These are phyloP conservation scores for Excalfactoria chinensis DNA, from an alignment of 2,113 vertebrate genomes.

Conservation along the genomic window DNA sequence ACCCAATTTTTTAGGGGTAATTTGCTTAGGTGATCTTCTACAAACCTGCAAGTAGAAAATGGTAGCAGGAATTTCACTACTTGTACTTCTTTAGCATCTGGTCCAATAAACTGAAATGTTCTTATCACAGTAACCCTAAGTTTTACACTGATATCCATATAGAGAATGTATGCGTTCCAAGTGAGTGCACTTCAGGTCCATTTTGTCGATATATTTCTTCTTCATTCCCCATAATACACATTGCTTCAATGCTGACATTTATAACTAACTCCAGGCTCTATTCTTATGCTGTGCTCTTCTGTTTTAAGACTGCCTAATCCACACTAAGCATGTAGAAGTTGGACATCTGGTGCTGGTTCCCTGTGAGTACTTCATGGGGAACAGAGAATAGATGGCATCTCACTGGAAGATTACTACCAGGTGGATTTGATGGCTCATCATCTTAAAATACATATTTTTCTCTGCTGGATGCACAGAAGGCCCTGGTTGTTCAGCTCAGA, in stretches of 20 bases:
- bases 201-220: neutral
- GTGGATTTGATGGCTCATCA: neutral
- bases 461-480: neutral
- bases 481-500: neutral
- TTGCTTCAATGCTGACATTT: neutral
- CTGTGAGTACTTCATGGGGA: neutral
- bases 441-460: neutral
- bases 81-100: constrained; percentile 11
- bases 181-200: neutral
- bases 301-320: neutral
- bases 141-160: constrained; percentile 10
- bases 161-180: neutral
- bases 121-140: constrained; percentile 49
- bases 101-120: constrained; percentile 15
- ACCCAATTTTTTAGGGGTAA: constrained; percentile 45
- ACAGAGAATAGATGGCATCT: neutral
- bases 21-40: constrained; percentile 40
- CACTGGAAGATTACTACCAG: neutral
- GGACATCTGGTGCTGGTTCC: neutral
- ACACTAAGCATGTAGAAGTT: neutral
- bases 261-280: neutral
- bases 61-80: constrained; percentile 28
- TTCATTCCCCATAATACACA: neutral
- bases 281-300: accelerated
- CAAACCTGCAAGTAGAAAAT: constrained; percentile 31